These are phyloP conservation scores for Danio aesculapii DNA, from an alignment of 2,797 vertebrate species.

Conservation along the genomic window DNA sequence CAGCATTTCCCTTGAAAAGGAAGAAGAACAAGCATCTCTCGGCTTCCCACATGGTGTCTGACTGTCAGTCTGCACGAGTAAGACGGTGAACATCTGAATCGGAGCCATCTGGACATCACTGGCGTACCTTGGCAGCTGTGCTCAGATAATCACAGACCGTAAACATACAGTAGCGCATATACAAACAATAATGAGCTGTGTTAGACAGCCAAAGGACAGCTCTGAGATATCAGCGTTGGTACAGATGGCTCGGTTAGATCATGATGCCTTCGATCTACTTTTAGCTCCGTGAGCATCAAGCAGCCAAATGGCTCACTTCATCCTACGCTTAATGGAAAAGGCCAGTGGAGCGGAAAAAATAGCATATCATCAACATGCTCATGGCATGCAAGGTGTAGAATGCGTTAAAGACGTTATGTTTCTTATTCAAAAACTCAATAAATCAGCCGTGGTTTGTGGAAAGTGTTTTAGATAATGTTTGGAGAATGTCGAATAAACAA, in stretches of 20 bases:
- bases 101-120: conserved; percentile 67
- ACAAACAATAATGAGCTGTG: conserved; percentile 47
- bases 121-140: conserved; percentile 62
- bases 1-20: background rate
- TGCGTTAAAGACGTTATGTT: background rate
- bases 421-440: background rate
- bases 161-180: conserved; percentile 73
- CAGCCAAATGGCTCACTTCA: conserved; percentile 17
- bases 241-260: conserved; percentile 64
- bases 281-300: conserved; percentile 39
- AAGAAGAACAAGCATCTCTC: conserved; percentile 50
- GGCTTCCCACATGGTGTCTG: conserved; percentile 7
- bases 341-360: conserved; percentile 3
- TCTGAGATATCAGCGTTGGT: conserved; percentile 43
- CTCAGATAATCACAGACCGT: conserved; percentile 64
- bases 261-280: conserved; percentile 49
- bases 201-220: conserved; percentile 56
- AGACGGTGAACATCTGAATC: conserved; percentile 42
- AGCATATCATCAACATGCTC: background rate
- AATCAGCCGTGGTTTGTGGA: background rate
- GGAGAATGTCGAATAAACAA: background rate
- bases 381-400: background rate
- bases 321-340: conserved; percentile 29
- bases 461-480: background rate
- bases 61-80: conserved; percentile 3